Evolutionary conservation across 1,140 invertebrate genomes (phyloP), one percentile per base, ranked within the genome.

Genomic region (Trissolcus basalis): DNA sequence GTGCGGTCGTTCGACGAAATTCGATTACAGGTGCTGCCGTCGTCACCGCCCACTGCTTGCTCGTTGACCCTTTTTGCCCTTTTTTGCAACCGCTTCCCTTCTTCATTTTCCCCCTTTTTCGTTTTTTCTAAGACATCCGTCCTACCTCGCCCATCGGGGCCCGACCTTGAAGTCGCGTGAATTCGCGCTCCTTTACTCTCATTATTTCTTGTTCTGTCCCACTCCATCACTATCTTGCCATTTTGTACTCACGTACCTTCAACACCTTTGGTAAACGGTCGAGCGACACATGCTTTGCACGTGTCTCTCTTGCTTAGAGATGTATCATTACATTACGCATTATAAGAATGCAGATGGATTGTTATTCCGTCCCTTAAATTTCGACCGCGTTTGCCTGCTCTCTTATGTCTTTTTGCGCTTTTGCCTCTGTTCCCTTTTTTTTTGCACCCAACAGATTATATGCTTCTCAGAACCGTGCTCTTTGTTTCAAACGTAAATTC

Each of bases 21-120:
- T 77, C 74, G 74, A 77, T 77, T 77, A 77, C 68, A 77, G 68
- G 68, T 77, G 74, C 68, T 68, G 68, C 68, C 63, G 58, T 56
- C 55, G 65, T 70, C 47, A 43, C 68, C 68, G 74, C 74, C 68
- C 74, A 77, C 54, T 49, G 68, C 47, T 51, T 36, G 43, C n/a
- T 56, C 27, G 27, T 49, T 58, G n/a, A 27, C 19, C 19, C 19
- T 27, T 27, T 27, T 27, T 27, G 19, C 19, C 19, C 19, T 6
- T 27, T 27, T 27, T 27, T 27, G 19, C 19, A 27, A 27, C 19
- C 19, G 19, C 19, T 1, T 6, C 2, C 19, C 47, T 32, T 13
- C 14, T 51, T 58, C 53, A 47, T 54, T 54, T 13, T 16, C 19
- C 14, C 44, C 51, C 53, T 47, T 54, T 54, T 13, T 16, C 19